Conservation (phyloP, 2,888 invertebrate genomes). For the Cremastinae sp. region DNA sequence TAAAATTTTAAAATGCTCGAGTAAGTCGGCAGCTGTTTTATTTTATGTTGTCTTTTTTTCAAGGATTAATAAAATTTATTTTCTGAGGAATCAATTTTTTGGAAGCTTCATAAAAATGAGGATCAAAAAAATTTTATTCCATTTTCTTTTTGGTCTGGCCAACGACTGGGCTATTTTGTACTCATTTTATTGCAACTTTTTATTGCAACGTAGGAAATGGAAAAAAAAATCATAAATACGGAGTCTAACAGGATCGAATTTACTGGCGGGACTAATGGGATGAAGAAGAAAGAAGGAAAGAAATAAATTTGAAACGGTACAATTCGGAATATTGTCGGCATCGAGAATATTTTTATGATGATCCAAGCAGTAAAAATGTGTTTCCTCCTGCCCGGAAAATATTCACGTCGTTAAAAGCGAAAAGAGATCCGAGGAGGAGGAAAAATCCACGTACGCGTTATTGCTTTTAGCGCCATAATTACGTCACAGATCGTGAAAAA, state of each 20-base stretch:
- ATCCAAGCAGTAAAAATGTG: conserved; percentile 18
- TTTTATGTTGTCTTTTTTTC: too few relatives aligned
- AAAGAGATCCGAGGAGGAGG: too few relatives aligned
- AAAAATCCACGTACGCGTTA: too few relatives aligned
- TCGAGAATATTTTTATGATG: conserved; percentile 9
- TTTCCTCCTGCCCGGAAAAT: conserved; percentile 8
- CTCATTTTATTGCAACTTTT: conserved; percentile 9
- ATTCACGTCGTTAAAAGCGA: conserved; percentile 19
- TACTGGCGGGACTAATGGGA: not conserved
- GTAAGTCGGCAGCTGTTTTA: too few relatives aligned
- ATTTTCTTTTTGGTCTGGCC: not conserved
- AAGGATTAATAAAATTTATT: too few relatives aligned
- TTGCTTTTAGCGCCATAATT: too few relatives aligned
- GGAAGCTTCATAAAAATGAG: not conserved
- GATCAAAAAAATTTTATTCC: not conserved
- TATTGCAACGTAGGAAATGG: conserved; percentile 2
- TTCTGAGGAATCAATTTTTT: too few relatives aligned
- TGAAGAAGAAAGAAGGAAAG: not conserved
- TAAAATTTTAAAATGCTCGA: too few relatives aligned
- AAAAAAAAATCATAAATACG: not conserved
- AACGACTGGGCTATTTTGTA: not conserved
- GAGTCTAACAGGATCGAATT: not conserved
- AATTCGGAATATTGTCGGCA: not conserved
- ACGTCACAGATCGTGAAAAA: too few relatives aligned
- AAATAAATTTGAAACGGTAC: not conserved